Evolutionary conservation across 2,797 vertebrate species (phyloP), one percentile per base, ranked within the genome.

Genomic region (Coilia nasus): DNA sequence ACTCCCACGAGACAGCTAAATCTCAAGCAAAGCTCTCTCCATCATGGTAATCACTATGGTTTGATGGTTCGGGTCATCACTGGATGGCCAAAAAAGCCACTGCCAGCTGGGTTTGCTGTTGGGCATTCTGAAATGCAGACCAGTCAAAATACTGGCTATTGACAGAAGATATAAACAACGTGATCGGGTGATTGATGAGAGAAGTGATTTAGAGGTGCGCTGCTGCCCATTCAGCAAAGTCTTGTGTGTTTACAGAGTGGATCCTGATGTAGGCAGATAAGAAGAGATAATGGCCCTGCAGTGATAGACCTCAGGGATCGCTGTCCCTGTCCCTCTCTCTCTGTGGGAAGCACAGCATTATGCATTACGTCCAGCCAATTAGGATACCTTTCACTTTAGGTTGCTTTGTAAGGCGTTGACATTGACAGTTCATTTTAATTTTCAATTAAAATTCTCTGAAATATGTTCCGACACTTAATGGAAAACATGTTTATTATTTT

Each of bases 201-300:
- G 71, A 21, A 78, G 7, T 44, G 71, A 78, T 78, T 78, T 35
- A 44, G 71, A 78, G 19, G 15, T 19, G 35, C 44, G 71, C 19
- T 78, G 31, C 71, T 78, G 71, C 71, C 21, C 31, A 78, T 78
- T 78, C 71, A 78, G 31, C 71, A 78, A 78, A 41, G 19, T 35
- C 17, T 41, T 41, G 23, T 11, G 31, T 35, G 31, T 78, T 41
- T 78, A 5, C 19, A 5, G 71, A 44, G 71, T 78, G 31, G 19
- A 17, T 78, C 35, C 35, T 10, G 71, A 44, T 41, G 31, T 44
- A 4, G 31, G 19, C 35, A 41, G 31, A 78, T 78, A 78, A 78
- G 57, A 59, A 3, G 17, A 78, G 71, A 44, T 78, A 78, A 78
- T 19, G 71, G 44, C 25, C 31, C 71, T 15, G 35, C 31, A 35